These are phyloP conservation scores for Catharus fuscescens DNA, from an alignment of 2,113 vertebrate species.

Conservation along the genomic window DNA sequence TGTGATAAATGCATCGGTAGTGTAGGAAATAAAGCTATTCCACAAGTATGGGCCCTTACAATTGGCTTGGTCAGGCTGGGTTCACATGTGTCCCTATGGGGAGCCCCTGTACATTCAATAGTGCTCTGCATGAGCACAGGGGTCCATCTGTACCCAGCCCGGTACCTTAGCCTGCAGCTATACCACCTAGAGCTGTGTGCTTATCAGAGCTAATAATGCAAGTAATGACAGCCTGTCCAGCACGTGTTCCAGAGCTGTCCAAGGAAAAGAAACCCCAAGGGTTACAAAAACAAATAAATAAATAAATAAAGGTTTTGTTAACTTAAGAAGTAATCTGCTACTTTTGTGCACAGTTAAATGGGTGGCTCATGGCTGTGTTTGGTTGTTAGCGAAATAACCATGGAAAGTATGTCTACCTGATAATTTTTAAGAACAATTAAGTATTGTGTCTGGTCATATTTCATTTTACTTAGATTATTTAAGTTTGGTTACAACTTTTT, in stretches of 20 bases:
- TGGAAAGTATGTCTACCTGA: neutral
- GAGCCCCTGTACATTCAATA: slow-evolving; percentile 39
- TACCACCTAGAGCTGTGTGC: slow-evolving; percentile 59
- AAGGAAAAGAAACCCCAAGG: slow-evolving; percentile 33
- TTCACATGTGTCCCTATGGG: slow-evolving; percentile 35
- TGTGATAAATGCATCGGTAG: neutral
- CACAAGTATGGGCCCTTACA: neutral
- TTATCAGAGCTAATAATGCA: slow-evolving; percentile 51
- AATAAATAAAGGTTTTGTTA: slow-evolving; percentile 27
- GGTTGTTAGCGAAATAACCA: neutral
- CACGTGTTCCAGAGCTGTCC: neutral
- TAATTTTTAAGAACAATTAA: neutral
- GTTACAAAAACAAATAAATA: neutral
- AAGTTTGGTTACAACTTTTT: neutral
- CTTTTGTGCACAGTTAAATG: neutral
- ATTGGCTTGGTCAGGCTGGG: neutral
- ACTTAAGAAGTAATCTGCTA: neutral
- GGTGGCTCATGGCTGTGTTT: neutral
- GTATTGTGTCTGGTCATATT: neutral
- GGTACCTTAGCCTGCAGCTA: slow-evolving; percentile 56
- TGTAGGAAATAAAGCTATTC: neutral
- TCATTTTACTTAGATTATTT: neutral
- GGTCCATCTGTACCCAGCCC: slow-evolving; percentile 55
- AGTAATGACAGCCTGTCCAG: slow-evolving; percentile 54
- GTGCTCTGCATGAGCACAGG: slow-evolving; percentile 27